Conservation (phyloP, 2,888 invertebrate species). For the Dicranocentrus wangi region DNA sequence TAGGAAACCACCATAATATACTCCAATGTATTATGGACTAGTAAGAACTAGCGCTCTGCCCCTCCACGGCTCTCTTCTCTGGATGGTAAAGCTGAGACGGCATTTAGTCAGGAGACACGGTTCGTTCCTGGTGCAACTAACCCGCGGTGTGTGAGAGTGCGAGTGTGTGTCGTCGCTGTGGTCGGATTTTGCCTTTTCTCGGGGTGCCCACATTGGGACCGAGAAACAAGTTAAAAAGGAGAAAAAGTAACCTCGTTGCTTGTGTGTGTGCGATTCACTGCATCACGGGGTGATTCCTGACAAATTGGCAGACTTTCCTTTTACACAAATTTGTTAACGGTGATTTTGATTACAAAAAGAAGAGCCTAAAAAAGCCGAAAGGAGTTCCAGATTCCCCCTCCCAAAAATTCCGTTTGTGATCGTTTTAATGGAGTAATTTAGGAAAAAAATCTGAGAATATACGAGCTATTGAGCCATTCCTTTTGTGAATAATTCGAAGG, state of each 20-base stretch:
- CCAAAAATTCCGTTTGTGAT: too few species aligned
- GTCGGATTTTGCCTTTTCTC: slow-evolving; percentile 48
- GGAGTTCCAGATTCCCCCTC: too few species aligned
- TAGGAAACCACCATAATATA: slow-evolving; percentile 45
- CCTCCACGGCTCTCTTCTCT: slow-evolving; percentile 36
- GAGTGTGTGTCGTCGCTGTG: slow-evolving; percentile 30
- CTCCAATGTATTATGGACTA: slow-evolving; percentile 45
- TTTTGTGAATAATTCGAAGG: too few species aligned
- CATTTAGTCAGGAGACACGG: slow-evolving; percentile 65
- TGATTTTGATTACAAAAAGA: too few species aligned
- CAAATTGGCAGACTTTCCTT: too few species aligned
- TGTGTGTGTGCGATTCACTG: too few species aligned
- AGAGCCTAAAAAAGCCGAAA: too few species aligned
- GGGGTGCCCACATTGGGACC: slow-evolving; percentile 59
- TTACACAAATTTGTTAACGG: background rate
- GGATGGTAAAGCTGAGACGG: slow-evolving; percentile 60
- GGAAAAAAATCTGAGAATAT: too few species aligned
- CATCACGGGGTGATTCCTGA: too few species aligned
- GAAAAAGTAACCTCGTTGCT: too few species aligned
- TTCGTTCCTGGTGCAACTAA: slow-evolving; percentile 66
- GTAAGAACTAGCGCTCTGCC: background rate
- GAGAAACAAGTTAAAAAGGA: too few species aligned
- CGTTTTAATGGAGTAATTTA: background rate
- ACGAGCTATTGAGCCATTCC: too few species aligned
- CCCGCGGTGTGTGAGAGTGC: slow-evolving; percentile 47